A percentile compares a stretch with the other conserved stretches of the same genome.
phyloP scores from a whole-genome alignment of 1,140 invertebrate genomes.

The Zaprionus vittiger region DNA sequence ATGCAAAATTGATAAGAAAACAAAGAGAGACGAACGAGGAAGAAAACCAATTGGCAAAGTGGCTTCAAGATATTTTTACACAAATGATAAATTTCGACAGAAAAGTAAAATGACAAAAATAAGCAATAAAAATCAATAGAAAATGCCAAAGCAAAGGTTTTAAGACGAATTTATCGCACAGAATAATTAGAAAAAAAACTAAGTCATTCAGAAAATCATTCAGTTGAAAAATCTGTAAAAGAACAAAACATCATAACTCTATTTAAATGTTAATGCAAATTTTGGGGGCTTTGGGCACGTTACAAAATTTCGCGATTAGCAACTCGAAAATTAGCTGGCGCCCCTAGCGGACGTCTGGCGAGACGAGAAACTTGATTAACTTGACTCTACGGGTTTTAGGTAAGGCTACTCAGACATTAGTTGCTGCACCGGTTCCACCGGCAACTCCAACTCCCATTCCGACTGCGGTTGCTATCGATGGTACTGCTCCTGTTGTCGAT shows the following conservation, averaged over 20 bases:
- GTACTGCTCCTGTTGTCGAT: neutral
- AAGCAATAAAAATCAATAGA: neutral
- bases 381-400: neutral
- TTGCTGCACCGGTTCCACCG: neutral
- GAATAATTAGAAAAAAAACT: neutral
- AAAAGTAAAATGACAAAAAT: neutral
- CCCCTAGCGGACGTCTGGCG: conserved; percentile 10
- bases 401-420: conserved; percentile 10
- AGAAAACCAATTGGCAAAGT: conserved; percentile 63
- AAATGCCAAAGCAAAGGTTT: neutral
- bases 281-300: conserved; percentile 34
- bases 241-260: conserved; percentile 36
- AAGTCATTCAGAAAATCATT: neutral
- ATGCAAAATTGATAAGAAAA: conserved; percentile 66
- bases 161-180: conserved; percentile 2
- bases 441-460: neutral
- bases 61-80: conserved; percentile 42
- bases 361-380: conserved; percentile 20
- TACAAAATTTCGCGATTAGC: conserved; percentile 26
- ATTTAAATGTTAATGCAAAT: conserved; percentile 38
- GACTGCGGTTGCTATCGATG: neutral
- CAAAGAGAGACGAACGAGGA: neutral
- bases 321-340: conserved; percentile 13
- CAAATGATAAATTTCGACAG: conserved; percentile 39
- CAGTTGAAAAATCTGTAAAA: conserved; percentile 20